Evolutionary conservation across 2,113 vertebrate species (phyloP).

Genomic region (Pristiophorus japonicus): DNA sequence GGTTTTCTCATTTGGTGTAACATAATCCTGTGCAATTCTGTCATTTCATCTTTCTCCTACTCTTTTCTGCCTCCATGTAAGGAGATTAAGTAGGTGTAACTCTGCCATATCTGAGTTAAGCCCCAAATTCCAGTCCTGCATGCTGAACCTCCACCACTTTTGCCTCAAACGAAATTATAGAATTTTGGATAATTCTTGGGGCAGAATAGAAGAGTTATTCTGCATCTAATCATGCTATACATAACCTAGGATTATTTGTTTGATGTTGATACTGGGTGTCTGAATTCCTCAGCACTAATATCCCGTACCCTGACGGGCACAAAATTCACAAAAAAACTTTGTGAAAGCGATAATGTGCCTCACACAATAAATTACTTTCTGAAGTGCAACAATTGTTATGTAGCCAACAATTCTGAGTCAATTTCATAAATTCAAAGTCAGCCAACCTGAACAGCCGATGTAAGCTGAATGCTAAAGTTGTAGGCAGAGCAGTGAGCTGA

Average conservation of each 20-base stretch:
- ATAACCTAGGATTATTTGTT: not conserved
- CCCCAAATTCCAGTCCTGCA: not conserved
- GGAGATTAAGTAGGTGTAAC: too few relatives aligned
- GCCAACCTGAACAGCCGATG: slow-evolving; percentile 9
- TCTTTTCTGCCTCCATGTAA: not conserved
- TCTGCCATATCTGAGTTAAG: not conserved
- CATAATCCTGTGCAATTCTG: not conserved
- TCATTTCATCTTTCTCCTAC: not conserved
- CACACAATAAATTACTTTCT: slow-evolving; percentile 26
- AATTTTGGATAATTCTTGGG: not conserved
- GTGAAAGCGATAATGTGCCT: not conserved
- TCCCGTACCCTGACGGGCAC: not conserved
- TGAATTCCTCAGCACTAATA: not conserved
- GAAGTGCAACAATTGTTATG: not conserved
- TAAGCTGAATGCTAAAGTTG: slow-evolving; percentile 16
- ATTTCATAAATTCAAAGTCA: slow-evolving; percentile 31
- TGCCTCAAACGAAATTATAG: not conserved
- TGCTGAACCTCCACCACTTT: not conserved
- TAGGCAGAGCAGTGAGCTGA: slow-evolving; percentile 2
- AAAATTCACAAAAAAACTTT: slow-evolving; percentile 2
- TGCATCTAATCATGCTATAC: not conserved
- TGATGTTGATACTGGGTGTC: not conserved
- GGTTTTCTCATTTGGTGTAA: not conserved
- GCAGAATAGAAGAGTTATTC: not conserved
- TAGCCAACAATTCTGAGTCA: slow-evolving; percentile 8